These are phyloP conservation scores for Oceanites oceanicus DNA, from an alignment of 2,113 vertebrate species.

Conservation along the genomic window DNA sequence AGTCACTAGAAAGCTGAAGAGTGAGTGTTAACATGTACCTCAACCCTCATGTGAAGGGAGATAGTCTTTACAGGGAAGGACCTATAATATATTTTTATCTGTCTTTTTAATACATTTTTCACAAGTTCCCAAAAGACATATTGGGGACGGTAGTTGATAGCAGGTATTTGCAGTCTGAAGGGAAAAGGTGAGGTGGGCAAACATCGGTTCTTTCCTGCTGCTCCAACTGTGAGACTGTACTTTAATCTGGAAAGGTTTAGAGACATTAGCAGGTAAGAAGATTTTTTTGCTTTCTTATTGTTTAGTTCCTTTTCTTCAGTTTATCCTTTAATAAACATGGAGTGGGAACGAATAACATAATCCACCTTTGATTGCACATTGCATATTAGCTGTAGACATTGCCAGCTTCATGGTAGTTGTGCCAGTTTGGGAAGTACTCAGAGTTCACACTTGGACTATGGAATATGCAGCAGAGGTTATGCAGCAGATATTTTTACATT, in stretches of 20 bases:
- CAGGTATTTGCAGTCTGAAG: background rate
- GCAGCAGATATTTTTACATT: background rate
- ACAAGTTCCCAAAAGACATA: background rate
- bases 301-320: background rate
- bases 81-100: background rate
- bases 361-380: fast-evolving
- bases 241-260: background rate
- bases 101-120: background rate
- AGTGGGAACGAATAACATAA: background rate
- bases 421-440: background rate
- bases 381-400: background rate
- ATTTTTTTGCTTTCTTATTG: background rate
- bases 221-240: background rate
- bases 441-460: background rate
- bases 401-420: background rate
- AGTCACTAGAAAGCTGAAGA: background rate
- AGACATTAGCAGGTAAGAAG: background rate
- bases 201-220: background rate
- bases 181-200: background rate
- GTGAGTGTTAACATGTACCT: background rate
- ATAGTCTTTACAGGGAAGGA: background rate
- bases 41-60: background rate
- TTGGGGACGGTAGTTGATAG: background rate
- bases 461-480: background rate
- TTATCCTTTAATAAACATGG: background rate